These are phyloP conservation scores for Bostrychus sinensis DNA, from an alignment of 2,113 vertebrate genomes.

Conservation along the genomic window DNA sequence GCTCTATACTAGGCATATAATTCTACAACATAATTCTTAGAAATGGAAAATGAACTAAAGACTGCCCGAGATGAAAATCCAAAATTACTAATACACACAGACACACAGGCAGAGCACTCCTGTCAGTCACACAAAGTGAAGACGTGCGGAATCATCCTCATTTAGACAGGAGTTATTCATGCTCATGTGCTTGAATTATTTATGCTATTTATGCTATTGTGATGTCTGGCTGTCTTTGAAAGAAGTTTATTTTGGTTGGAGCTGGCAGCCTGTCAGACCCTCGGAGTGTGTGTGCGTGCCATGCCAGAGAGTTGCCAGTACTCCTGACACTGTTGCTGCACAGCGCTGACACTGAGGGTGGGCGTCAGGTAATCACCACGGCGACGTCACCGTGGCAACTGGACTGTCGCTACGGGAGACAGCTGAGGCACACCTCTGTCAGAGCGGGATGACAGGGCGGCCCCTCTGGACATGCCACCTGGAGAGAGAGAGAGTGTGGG, in stretches of 20 bases:
- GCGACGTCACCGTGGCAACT: conserved; percentile 67
- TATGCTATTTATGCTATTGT: conserved; percentile 71
- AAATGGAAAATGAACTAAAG: not conserved
- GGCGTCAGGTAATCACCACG: conserved; percentile 69
- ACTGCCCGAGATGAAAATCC: conserved; percentile 11
- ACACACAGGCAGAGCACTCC: conserved; percentile 17
- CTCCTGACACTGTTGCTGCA: conserved; percentile 35
- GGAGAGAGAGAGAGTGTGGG: conserved; percentile 41
- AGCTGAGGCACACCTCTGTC: conserved; percentile 57
- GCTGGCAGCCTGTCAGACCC: conserved; percentile 64
- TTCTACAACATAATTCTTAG: too few relatives aligned
- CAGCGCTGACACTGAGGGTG: conserved; percentile 60
- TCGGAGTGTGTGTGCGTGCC: conserved; percentile 34
- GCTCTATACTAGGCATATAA: too few relatives aligned
- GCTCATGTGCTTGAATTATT: conserved; percentile 71
- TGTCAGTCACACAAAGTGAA: conserved; percentile 44
- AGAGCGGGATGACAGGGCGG: conserved; percentile 62
- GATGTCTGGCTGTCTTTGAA: conserved; percentile 64
- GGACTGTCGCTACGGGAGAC: conserved; percentile 71
- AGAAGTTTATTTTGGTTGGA: conserved; percentile 70
- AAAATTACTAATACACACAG: not conserved
- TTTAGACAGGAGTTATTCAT: conserved; percentile 66
- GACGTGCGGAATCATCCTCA: conserved; percentile 43
- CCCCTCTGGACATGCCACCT: conserved; percentile 56
- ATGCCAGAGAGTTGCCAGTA: conserved; percentile 48